Percentiles rank a stretch among this genome's conserved stretches.
Conservation (phyloP, 2,888 invertebrate genomes). For the Cerastis leucographa region DNA sequence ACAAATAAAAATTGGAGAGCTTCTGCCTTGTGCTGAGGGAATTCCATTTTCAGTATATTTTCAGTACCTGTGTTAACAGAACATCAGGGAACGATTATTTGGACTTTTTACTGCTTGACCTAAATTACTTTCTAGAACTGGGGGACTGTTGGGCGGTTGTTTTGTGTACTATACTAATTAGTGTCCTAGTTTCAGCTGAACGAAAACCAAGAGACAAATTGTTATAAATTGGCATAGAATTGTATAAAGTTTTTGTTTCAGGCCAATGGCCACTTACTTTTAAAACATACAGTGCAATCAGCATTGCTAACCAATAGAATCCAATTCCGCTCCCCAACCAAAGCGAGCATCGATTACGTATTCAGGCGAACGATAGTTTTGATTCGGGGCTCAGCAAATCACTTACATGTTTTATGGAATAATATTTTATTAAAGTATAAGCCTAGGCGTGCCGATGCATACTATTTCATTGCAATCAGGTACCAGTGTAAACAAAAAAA, state of each 20-base stretch:
- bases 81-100: slow-evolving; percentile 13
- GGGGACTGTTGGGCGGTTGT: background rate
- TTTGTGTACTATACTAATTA: slow-evolving; percentile 15
- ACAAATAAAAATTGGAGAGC: slow-evolving; percentile 26
- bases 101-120: slow-evolving; percentile 22
- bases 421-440: background rate
- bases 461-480: background rate
- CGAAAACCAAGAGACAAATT: background rate
- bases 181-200: background rate
- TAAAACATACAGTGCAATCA: background rate
- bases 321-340: background rate
- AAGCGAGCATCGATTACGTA: background rate
- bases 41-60: slow-evolving; percentile 16
- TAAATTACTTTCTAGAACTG: slow-evolving; percentile 28
- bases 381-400: background rate
- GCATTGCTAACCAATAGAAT: background rate
- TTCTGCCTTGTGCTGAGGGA: slow-evolving; percentile 4
- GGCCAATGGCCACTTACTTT: background rate
- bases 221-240: background rate
- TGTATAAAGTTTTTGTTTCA: background rate
- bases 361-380: background rate
- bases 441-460: slow-evolving; percentile 14
- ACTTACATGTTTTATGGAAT: background rate
- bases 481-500: background rate
- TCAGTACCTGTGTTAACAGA: slow-evolving; percentile 3